Evolutionary conservation across 2,113 vertebrate species (phyloP).

Genomic region (Elanus axillaris): DNA sequence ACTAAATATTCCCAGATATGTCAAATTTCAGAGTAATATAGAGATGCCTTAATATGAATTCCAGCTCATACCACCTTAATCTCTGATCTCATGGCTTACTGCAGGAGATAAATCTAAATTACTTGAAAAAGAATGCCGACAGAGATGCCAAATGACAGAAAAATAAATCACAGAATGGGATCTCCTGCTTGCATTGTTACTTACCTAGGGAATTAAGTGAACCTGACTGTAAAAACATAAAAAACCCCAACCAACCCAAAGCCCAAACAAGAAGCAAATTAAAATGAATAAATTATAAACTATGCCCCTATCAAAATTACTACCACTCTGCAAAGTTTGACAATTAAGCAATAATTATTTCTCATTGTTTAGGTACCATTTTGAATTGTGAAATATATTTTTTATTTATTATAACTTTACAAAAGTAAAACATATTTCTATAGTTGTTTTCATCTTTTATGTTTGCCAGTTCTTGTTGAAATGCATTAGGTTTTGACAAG

Average conservation of each 20-base stretch:
- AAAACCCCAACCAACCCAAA: rapidly evolving
- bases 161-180: not conserved
- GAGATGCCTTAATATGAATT: not conserved
- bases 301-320: not conserved
- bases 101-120: not conserved
- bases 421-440: not conserved
- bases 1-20: not conserved
- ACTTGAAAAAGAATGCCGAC: not conserved
- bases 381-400: not conserved
- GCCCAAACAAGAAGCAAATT: not conserved
- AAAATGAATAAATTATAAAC: not conserved
- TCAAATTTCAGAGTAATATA: not conserved
- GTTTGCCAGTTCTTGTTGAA: not conserved
- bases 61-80: not conserved
- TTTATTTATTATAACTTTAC: not conserved
- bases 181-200: not conserved
- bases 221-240: not conserved
- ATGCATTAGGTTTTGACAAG: not conserved
- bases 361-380: not conserved
- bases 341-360: not conserved
- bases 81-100: not conserved
- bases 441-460: not conserved
- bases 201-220: not conserved
- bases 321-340: not conserved
- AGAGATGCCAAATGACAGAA: not conserved